phyloP scores from a whole-genome alignment of 2,797 vertebrate genomes.

The Takifugu rubripes region DNA sequence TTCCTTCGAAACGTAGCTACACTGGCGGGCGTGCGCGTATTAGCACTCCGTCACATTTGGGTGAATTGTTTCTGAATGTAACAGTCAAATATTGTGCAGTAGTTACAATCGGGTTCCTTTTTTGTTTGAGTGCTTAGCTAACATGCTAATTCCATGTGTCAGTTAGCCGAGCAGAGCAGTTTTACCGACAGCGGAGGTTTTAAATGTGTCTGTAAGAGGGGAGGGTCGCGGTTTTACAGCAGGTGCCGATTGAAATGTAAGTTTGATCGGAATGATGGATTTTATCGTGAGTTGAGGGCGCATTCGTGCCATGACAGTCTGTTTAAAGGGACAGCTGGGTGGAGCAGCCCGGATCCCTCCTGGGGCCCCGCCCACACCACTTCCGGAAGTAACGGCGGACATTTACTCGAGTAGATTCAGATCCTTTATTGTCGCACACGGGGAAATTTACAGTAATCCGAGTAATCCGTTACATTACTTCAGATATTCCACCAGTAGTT shows the following conservation, averaged over 20 bases:
- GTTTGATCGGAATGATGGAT: neutral
- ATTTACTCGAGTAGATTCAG: no score
- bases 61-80: neutral
- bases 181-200: neutral
- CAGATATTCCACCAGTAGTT: no score
- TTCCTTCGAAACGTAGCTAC: rapidly evolving
- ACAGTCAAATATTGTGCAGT: neutral
- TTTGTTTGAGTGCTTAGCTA: constrained; percentile 29
- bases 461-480: no score
- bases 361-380: constrained; percentile 40
- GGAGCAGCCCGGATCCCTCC: constrained; percentile 39
- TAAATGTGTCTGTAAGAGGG: neutral
- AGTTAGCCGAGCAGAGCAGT: neutral
- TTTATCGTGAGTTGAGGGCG: constrained; percentile 2
- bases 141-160: constrained; percentile 33
- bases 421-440: no score
- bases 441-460: no score
- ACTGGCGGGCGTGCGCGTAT: rapidly evolving
- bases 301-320: neutral
- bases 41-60: neutral
- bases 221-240: rapidly evolving
- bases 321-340: constrained; percentile 44
- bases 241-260: neutral
- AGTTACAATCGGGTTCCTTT: neutral
- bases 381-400: no score